Percentiles rank a stretch among this genome's conserved stretches.
These are phyloP conservation scores for Melolontha melolontha DNA, from an alignment of 2,888 invertebrate species.

Conservation along the genomic window DNA sequence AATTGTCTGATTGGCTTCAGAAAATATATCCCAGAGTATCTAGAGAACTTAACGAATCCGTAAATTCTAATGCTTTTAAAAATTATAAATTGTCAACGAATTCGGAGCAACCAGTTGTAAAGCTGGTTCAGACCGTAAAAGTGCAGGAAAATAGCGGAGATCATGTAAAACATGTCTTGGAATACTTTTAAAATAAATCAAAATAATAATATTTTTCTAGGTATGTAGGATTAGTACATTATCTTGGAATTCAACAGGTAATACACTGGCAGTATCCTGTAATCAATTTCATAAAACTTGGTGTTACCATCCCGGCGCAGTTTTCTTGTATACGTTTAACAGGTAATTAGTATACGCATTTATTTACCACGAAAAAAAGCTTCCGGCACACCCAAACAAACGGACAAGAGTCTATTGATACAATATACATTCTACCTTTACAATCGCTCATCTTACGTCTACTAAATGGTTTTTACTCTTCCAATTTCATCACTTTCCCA, in stretches of 20 bases:
- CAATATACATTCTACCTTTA: too few relatives aligned
- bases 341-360: constrained; percentile 49
- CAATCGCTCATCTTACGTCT: too few relatives aligned
- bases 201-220: constrained; percentile 42
- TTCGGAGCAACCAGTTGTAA: constrained; percentile 46
- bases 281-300: constrained; percentile 61
- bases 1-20: constrained; percentile 66
- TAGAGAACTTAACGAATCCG: constrained; percentile 64
- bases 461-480: too few relatives aligned
- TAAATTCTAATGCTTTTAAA: constrained; percentile 58
- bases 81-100: constrained; percentile 50
- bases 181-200: constrained; percentile 1
- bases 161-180: constrained; percentile 34
- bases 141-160: constrained; percentile 45
- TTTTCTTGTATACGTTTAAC: constrained; percentile 59
- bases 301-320: constrained; percentile 62
- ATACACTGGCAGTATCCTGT: constrained; percentile 60
- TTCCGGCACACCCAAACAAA: too few relatives aligned
- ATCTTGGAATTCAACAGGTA: constrained; percentile 64
- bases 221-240: constrained; percentile 54
- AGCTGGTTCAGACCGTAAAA: constrained; percentile 57
- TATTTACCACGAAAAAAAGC: too few relatives aligned
- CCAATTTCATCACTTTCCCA: too few relatives aligned
- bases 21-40: constrained; percentile 66
- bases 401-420: too few relatives aligned